Evolutionary conservation across 2,888 invertebrate genomes (phyloP).

Genomic region (Antheraea assamensis): DNA sequence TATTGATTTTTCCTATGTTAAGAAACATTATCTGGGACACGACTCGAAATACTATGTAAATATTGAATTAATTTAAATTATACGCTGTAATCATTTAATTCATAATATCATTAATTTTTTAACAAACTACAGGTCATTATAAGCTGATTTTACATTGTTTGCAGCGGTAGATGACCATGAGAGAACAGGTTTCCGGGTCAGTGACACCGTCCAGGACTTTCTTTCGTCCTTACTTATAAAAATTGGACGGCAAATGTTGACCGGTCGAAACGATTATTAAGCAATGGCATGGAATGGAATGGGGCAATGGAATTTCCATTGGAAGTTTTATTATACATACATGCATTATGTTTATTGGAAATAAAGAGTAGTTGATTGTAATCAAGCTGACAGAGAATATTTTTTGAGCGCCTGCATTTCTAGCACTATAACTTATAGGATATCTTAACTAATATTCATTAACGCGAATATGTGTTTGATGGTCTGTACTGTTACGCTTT

Average conservation of each 20-base stretch:
- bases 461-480: too few relatives aligned
- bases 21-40: too few relatives aligned
- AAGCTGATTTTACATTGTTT: constrained; percentile 33
- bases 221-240: constrained; percentile 36
- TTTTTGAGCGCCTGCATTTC: too few relatives aligned
- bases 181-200: constrained; percentile 45
- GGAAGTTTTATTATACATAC: too few relatives aligned
- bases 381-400: too few relatives aligned
- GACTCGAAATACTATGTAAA: too few relatives aligned
- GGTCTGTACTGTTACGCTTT: too few relatives aligned
- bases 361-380: too few relatives aligned
- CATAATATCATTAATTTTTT: not conserved
- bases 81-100: not conserved
- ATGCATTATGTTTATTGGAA: not conserved
- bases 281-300: not conserved
- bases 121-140: constrained; percentile 26
- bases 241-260: constrained; percentile 9
- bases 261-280: constrained; percentile 19
- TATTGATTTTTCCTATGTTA: too few relatives aligned
- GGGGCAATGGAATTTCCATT: not conserved
- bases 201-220: constrained; percentile 50
- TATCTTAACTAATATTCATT: too few relatives aligned
- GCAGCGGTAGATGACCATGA: constrained; percentile 38
- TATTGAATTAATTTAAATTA: not conserved
- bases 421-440: too few relatives aligned